phyloP scores from a whole-genome alignment of 2,113 vertebrate genomes.

The Cacatua alba region DNA sequence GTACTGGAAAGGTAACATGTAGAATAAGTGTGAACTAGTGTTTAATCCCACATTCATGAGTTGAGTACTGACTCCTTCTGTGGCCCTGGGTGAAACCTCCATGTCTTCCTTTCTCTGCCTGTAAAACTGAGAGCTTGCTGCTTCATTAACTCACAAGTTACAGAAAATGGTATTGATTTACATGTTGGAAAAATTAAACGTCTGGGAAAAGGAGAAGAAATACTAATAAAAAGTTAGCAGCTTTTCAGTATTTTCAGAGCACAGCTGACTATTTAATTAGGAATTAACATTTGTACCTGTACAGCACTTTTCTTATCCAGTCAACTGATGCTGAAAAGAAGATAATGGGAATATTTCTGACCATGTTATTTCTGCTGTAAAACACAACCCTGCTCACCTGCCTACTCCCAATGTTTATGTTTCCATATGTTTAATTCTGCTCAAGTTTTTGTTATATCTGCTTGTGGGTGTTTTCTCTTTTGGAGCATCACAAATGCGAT shows the following conservation, averaged over 20 bases:
- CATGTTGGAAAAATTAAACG: background rate
- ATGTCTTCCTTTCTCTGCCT: background rate
- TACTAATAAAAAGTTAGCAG: background rate
- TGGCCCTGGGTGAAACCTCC: background rate
- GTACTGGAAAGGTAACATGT: background rate
- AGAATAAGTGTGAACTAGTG: background rate
- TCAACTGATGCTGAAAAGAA: background rate
- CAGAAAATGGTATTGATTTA: background rate
- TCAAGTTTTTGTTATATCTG: slow-evolving; percentile 56
- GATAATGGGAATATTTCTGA: background rate
- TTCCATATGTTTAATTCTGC: slow-evolving; percentile 40
- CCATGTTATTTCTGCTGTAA: background rate
- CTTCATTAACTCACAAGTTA: background rate
- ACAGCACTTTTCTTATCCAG: background rate
- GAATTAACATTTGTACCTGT: background rate
- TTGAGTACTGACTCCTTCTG: background rate
- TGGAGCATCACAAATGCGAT: slow-evolving; percentile 60
- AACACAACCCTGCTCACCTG: background rate
- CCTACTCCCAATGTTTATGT: background rate
- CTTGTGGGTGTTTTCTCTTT: slow-evolving; percentile 57
- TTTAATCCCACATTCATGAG: background rate
- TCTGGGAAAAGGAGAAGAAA: background rate
- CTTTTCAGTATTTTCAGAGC: background rate
- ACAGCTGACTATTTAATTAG: background rate
- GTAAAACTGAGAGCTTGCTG: background rate